Conservation (phyloP, 2,113 vertebrate genomes). For the Silurus meridionalis region DNA sequence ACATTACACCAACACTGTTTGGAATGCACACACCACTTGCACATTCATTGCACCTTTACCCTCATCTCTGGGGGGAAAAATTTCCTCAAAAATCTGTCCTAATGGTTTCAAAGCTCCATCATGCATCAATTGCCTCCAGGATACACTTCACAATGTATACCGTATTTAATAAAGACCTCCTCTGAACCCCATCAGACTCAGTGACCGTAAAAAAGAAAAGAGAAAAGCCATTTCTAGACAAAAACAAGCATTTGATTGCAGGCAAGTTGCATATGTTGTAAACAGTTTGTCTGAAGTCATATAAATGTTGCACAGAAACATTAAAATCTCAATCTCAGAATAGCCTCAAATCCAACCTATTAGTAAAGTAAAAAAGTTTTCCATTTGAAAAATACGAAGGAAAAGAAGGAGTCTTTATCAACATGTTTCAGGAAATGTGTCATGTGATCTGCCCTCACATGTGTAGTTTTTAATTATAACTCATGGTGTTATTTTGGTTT, state of each 20-base stretch:
- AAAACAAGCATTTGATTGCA: conserved; percentile 53
- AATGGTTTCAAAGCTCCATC: conserved; percentile 62
- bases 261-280: not conserved
- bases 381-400: not conserved
- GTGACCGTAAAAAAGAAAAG: not conserved
- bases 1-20: not conserved
- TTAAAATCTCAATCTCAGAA: conserved; percentile 5
- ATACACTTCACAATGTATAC: conserved; percentile 28
- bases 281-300: not conserved
- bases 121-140: conserved; percentile 54
- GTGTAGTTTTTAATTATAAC: conserved; percentile 32
- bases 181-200: conserved; percentile 13
- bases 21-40: not conserved
- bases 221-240: conserved; percentile 50
- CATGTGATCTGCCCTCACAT: conserved; percentile 10
- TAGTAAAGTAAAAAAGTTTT: not conserved
- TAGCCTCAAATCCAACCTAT: not conserved
- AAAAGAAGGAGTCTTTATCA: not conserved
- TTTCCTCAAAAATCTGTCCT: conserved; percentile 31
- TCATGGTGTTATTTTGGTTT: conserved; percentile 33
- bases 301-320: not conserved
- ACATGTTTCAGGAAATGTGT: not conserved
- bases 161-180: conserved; percentile 25
- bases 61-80: not conserved
- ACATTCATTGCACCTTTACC: not conserved